Base-by-base conservation (phyloP, 2,888 invertebrate species). In the Phlogophora meticulosa region DNA sequence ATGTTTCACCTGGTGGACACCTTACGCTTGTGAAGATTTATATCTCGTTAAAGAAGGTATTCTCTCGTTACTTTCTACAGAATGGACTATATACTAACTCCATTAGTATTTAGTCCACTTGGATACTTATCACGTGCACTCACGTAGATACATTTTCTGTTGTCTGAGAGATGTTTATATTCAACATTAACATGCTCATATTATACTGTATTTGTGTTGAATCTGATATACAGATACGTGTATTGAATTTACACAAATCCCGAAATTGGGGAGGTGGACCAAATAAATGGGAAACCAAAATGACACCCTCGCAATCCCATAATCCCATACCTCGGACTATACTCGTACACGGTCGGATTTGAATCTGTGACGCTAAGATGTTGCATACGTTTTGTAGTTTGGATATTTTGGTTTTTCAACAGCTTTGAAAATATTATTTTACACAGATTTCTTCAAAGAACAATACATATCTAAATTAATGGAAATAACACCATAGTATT, bases 201-300 rank as follows among this genome's bases (percentile, higher is more conserved):
- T 28, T 7, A 28, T 43, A 7, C 40, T 36, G 24, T 24, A 40
- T 53, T 56, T 38, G 17, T 40, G 43, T 51, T 71, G 51, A 65
- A 22, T 34, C 32, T 24, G 48, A 15, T 60, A 34, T 32, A 61
- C 52, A 65, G 66, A 66, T 24, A 62, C n/a, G 46, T 59, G 45
- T 38, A 63, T 64, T 48, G 56, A 55, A 76, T 72, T 72, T 20
- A 57, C 38, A 65, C 51, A 65, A 70, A 72, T 75, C 55, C 74
- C 74, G n/a, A 79, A 81, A 72, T 72, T 53, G 70, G 76, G 76
- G 64, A 48, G 53, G 17, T 65, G 66, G 63, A 69, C 52, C 87
- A 88, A 91, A 92, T 91, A 92, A 91, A 92, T 90, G 86, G 89
- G 82, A 83, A 87, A 87, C 84, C 87, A 79, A 89, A 91, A 91